Base-by-base conservation (phyloP, 2,888 invertebrate genomes). In the Eupeodes latifasciatus region DNA sequence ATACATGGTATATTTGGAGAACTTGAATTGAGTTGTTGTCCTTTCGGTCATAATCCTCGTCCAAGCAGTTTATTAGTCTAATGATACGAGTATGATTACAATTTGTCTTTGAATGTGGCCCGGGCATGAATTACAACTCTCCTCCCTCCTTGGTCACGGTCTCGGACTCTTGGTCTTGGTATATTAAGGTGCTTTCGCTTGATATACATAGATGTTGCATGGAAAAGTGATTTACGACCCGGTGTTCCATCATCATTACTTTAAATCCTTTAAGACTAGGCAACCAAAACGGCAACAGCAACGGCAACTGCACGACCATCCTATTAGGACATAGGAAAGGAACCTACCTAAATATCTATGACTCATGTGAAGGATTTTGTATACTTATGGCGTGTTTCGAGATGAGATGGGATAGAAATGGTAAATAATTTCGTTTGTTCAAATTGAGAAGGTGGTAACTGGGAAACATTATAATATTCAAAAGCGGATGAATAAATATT, bases 231-330 rank as follows among this genome's bases (percentile, higher is more conserved):
- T 82, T 85, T 82, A 85, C 64, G 61, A 40, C 61, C 44, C 14
- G 78, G 55, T 69, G 34, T 78, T 85, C 74, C 67, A 81, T 78
- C 85, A 85, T 78, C 81, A 81, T 81, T 85, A 81, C 36, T 66
- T 66, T 72, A 59, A 85, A 77, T 66, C 77, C 85, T 81, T 81
- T 81, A 77, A 77, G 53, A 47, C 79, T 59, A 78, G 72, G 14
- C 36, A 12, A 47, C 64, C 19, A 10, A 11, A 55, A 16, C 11
- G 27, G 4, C 40, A 5, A 36, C 5, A 36, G 5, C 36, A 9
- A 40, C 40, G 5, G 40, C 0, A 47, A 61, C 36, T 9, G 36
- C 9, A n/a, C 10, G n/a, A n/a, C 2, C 44, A 44, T 40, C 12
- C 67, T 34, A 53, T 34, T 53, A 74, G 47, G 53, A n/a, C 61